Base-by-base conservation (phyloP, 2,888 invertebrate genomes). In the Ophion costatus region DNA sequence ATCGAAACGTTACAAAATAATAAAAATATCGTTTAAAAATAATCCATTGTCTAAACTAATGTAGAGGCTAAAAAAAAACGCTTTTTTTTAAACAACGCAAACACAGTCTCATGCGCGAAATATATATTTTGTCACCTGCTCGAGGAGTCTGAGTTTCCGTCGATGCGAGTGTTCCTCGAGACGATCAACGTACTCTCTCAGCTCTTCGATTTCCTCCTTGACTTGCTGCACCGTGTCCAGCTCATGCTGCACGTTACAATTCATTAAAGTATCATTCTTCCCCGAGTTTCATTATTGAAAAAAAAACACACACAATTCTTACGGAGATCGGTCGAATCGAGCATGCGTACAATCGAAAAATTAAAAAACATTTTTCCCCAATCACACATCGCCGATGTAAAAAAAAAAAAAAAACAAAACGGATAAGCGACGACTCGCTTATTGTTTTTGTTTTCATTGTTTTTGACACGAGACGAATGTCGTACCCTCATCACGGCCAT, bases 171-270 rank as follows among this genome's bases (percentile, higher is more conserved):
- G 97, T 94, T 98, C 98, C 94, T 98, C 98, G 89, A 98, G 95
- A 88, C 98, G 95, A 94, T 98, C 98, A 89, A 98, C 98, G 94
- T 98, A 98, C 94, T 98, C 98, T 90, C 98, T 95, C 93, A 98
- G 95, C 94, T 98, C 98, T 93, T 98, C 98, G 92, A 98, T 98
- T 94, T 98, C 98, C 93, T 98, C 98, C 94, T 98, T 98, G 91
- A 98, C 98, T 94, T 98, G 98, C 95, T 98, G 98, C 91, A 98
- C 98, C 87, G 98, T 97, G 94, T 98, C 98, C 94, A 98, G 95
- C 94, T 98, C 98, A 94, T 98, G 97, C 95, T 94, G 90, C 63
- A 86, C 85, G 82, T 82, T 45, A 1, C 80, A 76, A 67, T 22
- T 59, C 20, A 22, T 29, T 14, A 71, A 80, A 71, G 71, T 10